A percentile compares a stretch with the other conserved stretches of the same genome.
Conservation (phyloP, 2,797 vertebrate genomes). For the Octomys mimax region DNA sequence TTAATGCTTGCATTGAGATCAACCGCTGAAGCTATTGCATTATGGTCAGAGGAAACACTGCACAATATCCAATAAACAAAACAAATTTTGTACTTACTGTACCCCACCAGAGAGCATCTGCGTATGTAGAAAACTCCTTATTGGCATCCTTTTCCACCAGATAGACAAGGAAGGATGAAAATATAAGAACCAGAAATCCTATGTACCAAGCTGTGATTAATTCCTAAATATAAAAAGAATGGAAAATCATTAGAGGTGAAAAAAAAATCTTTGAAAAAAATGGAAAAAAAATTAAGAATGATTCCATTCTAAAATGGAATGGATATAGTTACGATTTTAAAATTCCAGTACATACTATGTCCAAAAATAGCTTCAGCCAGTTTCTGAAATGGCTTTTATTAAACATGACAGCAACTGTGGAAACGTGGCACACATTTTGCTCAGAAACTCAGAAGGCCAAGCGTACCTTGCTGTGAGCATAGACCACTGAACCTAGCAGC, state of each 20-base stretch:
- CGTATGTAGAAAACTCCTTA: constrained; percentile 97
- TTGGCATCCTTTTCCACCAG: constrained; percentile 99
- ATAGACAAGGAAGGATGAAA: constrained; percentile 99
- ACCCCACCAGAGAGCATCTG: constrained; percentile 99
- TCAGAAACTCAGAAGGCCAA: neutral
- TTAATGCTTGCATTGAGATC: constrained; percentile 50
- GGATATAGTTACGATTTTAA: neutral
- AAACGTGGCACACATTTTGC: neutral
- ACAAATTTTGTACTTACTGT: constrained; percentile 92
- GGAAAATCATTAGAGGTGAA: constrained; percentile 67
- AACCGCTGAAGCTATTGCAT: constrained; percentile 13
- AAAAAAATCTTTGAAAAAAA: constrained; percentile 61
- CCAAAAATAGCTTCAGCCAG: neutral
- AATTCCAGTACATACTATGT: neutral
- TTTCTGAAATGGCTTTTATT: constrained; percentile 35
- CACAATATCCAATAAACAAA: constrained; percentile 18
- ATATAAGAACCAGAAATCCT: constrained; percentile 99
- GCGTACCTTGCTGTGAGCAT: constrained; percentile 98
- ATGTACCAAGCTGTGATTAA: constrained; percentile 99
- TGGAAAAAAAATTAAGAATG: neutral
- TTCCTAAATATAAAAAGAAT: constrained; percentile 91
- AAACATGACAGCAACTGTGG: neutral
- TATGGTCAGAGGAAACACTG: constrained; percentile 51
- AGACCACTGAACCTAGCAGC: constrained; percentile 98
- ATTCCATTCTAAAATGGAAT: neutral